phyloP scores from a whole-genome alignment of 2,113 vertebrate genomes.

The Lagopus leucura region DNA sequence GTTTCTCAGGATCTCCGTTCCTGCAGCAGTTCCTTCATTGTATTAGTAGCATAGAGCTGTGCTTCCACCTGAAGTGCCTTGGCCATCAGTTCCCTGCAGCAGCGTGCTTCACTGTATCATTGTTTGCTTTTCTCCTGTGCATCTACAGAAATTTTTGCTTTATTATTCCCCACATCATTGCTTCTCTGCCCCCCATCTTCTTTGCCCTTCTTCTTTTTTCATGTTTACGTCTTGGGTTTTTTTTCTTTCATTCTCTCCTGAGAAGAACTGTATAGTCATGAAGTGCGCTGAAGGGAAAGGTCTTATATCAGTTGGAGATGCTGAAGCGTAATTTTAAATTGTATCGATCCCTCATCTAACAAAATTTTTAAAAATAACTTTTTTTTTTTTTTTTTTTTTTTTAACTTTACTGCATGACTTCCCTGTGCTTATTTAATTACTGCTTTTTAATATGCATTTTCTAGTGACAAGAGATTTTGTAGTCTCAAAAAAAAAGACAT shows the following conservation, averaged over 20 bases:
- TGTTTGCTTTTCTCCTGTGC: neutral
- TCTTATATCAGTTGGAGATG: neutral
- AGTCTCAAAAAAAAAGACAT: neutral
- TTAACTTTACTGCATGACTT: neutral
- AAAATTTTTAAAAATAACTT: neutral
- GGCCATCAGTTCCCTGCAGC: neutral
- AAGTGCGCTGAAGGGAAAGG: neutral
- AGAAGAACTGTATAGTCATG: neutral
- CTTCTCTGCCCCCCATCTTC: neutral
- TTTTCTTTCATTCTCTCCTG: neutral
- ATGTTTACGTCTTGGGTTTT: neutral
- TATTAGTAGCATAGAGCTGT: neutral
- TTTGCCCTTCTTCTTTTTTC: neutral
- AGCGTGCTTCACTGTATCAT: accelerated
- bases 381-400: neutral
- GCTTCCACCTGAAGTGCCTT: neutral
- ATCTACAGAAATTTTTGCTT: neutral
- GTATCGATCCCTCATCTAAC: neutral
- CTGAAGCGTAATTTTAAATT: neutral
- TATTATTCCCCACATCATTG: neutral
- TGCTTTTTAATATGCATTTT: neutral
- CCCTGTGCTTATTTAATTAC: neutral
- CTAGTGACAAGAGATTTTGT: neutral
- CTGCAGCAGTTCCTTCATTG: neutral
- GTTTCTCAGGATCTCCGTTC: constrained; percentile 14